These are phyloP conservation scores for Malaclemys terrapin DNA, from an alignment of 2,113 vertebrate species.

Conservation along the genomic window DNA sequence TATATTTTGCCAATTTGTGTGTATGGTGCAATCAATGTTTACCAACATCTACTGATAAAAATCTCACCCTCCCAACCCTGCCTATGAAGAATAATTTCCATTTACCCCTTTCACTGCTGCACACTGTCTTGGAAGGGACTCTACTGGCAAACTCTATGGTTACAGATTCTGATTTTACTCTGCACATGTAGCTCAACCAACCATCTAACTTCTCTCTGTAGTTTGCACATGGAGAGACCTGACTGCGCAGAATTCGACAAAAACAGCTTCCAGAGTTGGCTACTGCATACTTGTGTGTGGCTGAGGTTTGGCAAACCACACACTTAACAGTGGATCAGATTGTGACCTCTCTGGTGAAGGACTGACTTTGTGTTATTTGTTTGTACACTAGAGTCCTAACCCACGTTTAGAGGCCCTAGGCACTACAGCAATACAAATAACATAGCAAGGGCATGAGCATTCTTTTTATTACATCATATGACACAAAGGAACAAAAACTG, in stretches of 20 bases:
- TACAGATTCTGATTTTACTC: not conserved
- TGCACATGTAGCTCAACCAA: not conserved
- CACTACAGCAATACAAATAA: fast-evolving
- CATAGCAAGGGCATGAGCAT: fast-evolving
- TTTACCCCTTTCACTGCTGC: fast-evolving
- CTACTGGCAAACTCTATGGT: fast-evolving
- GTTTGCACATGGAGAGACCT: not conserved
- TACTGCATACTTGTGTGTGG: not conserved
- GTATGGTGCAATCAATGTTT: not conserved
- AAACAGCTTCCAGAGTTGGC: not conserved
- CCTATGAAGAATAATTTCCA: not conserved
- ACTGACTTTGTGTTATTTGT: not conserved
- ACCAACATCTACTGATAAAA: not conserved
- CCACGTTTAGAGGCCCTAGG: not conserved
- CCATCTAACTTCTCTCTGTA: not conserved
- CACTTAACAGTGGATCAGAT: not conserved
- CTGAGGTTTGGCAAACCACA: not conserved
- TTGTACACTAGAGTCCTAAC: not conserved
- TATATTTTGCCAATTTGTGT: not conserved
- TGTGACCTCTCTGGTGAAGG: not conserved
- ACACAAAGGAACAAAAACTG: not conserved
- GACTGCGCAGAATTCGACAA: not conserved
- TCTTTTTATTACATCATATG: fast-evolving
- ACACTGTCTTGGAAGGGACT: not conserved
- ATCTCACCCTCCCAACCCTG: not conserved